phyloP scores from a whole-genome alignment of 1,140 invertebrate genomes.

The Bombus impatiens region DNA sequence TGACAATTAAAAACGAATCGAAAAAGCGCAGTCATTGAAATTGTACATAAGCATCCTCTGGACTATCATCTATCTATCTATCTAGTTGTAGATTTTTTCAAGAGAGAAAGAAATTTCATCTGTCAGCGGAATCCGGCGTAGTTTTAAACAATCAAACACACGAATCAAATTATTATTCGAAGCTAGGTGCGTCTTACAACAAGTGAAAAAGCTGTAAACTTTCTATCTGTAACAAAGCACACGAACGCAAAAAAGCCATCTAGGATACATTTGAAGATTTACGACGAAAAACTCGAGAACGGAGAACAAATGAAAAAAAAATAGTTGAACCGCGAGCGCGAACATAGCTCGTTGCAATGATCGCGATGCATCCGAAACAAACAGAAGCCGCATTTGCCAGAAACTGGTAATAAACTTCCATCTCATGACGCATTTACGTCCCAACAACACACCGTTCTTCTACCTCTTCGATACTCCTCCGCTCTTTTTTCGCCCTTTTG shows the following conservation, averaged over 20 bases:
- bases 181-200: too few relatives aligned
- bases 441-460: neutral
- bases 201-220: neutral
- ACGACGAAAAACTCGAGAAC: neutral
- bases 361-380: constrained; percentile 24
- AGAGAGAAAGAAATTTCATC: too few relatives aligned
- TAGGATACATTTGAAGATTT: neutral
- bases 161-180: too few relatives aligned
- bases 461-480: neutral
- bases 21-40: too few relatives aligned
- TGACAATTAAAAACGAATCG: too few relatives aligned
- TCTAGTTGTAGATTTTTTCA: too few relatives aligned
- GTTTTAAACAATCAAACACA: too few relatives aligned
- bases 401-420: constrained; percentile 62
- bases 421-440: constrained; percentile 48
- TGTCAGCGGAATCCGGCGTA: too few relatives aligned
- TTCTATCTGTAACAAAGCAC: neutral
- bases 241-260: neutral
- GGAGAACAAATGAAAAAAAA: neutral
- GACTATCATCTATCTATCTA: too few relatives aligned
- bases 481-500: neutral
- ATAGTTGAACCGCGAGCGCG: neutral
- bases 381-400: constrained; percentile 28
- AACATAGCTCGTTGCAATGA: neutral
- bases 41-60: too few relatives aligned